Base-by-base conservation (phyloP, 2,113 vertebrate species). In the Sylvia atricapilla region DNA sequence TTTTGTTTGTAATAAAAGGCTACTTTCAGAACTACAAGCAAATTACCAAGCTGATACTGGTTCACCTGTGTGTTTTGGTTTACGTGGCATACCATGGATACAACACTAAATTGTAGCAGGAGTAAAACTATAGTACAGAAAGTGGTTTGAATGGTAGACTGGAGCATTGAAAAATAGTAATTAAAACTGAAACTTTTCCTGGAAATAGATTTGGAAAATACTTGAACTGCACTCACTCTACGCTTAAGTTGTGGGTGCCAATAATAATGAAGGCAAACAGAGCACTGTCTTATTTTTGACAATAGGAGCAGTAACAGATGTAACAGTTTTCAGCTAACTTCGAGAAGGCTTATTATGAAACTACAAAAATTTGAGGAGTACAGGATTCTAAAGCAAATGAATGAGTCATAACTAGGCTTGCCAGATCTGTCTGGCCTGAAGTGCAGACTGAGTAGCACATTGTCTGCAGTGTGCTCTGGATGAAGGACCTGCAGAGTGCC, bases 131-230 rank as follows among this genome's bases (percentile, higher is more conserved):
- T 6, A 62, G 58, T 79, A 39, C 58, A 68, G 41, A 39, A 87
- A 88, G 60, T 37, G 22, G 13, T 84, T 76, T 74, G 63, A 93
- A 64, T 90, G 53, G 46, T 53, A 79, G 75, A 87, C 49, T 74
- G 52, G 33, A 93, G 43, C 39, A 87, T 13, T 83, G 43, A 91
- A 94, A 79, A 87, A 66, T 7, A 89, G n/a, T 74, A 39, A 64
- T 59, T 62, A 83, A 89, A 89, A 83, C 59, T 50, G 63, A 90
- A 83, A 59, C 63, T 47, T 87, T 37, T 87, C 88, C 82, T 96
- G 90, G 87, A 95, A 95, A 56, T 86, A 93, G 47, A 92, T 75
- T 27, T 75, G 86, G 92, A 94, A 96, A 93, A 92, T 94, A 96
- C 59, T 95, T 91, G 90, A 75, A 52, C 52, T 63, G 68, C n/a